Conservation (phyloP, 2,888 invertebrate species). For the Eurytoma adleriae region DNA sequence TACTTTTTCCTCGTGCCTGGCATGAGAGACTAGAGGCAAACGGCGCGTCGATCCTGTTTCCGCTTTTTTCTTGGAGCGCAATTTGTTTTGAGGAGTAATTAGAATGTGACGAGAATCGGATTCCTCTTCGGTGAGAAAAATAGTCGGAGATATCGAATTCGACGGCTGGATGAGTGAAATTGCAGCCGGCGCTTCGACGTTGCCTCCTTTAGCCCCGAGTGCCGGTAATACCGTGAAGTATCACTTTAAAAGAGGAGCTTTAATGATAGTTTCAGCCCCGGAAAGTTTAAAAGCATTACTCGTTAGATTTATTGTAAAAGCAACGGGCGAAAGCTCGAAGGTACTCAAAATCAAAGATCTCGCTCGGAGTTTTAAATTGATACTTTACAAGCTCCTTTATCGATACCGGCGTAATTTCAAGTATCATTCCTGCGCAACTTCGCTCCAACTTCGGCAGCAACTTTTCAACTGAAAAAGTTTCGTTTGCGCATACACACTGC, state of each 20-base stretch:
- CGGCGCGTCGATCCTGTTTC: background rate
- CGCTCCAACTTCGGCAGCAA: too few relatives aligned
- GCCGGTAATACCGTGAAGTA: slow-evolving; percentile 32
- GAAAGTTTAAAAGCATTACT: slow-evolving; percentile 7
- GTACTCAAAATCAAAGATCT: too few relatives aligned
- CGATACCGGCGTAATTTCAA: too few relatives aligned
- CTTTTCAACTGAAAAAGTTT: background rate
- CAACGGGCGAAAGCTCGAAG: too few relatives aligned
- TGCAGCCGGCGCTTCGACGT: slow-evolving; percentile 11
- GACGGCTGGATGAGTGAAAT: slow-evolving; percentile 25
- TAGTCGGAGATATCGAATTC: slow-evolving; percentile 1
- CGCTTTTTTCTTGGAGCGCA: background rate
- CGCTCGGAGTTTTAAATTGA: too few relatives aligned
- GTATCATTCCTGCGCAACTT: too few relatives aligned
- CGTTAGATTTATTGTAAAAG: background rate
- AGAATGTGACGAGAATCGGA: slow-evolving; percentile 15
- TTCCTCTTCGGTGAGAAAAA: background rate
- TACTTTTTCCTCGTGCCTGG: too few relatives aligned
- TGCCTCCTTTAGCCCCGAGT: background rate
- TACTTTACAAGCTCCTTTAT: too few relatives aligned
- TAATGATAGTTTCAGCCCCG: slow-evolving; percentile 17
- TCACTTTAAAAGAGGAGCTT: slow-evolving; percentile 33
- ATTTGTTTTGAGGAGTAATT: slow-evolving; percentile 9
- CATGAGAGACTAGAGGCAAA: background rate
- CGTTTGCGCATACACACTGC: background rate